Percentiles rank a stretch among this genome's conserved stretches.
Evolutionary conservation across 2,113 vertebrate species (phyloP).

Genomic region (Dromiciops gliroides): DNA sequence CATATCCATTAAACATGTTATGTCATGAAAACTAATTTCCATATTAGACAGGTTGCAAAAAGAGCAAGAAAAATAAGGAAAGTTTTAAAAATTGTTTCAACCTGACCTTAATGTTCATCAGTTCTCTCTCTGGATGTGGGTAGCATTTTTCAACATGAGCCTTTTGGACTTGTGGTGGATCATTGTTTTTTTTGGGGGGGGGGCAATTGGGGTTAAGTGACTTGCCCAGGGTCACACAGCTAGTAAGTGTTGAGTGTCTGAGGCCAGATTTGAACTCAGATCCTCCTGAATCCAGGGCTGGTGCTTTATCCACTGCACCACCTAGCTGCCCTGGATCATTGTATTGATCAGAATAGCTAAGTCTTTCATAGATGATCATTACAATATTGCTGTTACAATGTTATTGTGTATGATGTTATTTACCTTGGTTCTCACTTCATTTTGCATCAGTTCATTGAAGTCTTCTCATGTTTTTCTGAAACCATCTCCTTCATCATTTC

Average conservation of each 20-base stretch:
- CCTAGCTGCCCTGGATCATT: no score
- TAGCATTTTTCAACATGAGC: neutral
- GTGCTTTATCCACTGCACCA: no score
- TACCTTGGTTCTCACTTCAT: neutral
- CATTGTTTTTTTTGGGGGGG: no score
- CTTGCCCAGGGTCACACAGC: no score
- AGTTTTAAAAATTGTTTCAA: neutral
- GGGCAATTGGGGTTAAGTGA: no score
- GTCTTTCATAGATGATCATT: neutral
- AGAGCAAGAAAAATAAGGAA: neutral
- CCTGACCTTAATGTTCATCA: neutral
- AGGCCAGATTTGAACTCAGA: no score
- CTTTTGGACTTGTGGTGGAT: neutral
- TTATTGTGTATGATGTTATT: neutral
- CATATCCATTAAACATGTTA: neutral
- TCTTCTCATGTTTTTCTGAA: neutral
- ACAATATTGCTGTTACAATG: neutral
- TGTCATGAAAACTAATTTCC: neutral
- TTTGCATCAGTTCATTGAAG: neutral
- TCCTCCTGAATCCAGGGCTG: no score
- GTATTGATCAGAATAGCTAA: neutral
- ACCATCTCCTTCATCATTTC: neutral
- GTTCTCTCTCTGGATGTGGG: neutral
- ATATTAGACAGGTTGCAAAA: neutral
- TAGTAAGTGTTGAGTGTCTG: no score